Percentiles rank a stretch among this genome's conserved stretches.
Conservation (phyloP, 2,797 vertebrate genomes). For the Simalia tracyae region DNA sequence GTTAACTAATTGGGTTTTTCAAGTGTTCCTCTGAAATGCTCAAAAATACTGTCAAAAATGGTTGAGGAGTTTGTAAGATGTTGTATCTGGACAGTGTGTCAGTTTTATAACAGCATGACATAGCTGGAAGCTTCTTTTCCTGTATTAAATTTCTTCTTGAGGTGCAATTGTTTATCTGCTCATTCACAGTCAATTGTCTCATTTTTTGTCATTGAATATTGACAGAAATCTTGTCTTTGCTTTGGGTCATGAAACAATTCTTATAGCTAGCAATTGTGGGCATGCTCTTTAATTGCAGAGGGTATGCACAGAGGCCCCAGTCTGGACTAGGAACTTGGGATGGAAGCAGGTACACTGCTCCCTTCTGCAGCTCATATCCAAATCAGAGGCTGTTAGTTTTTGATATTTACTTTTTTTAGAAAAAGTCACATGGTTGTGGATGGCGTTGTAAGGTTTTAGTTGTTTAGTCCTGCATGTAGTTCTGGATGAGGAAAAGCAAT, state of each 20-base stretch:
- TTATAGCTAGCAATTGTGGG: not conserved
- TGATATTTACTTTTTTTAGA: not conserved
- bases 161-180: not conserved
- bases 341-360: too few relatives aligned
- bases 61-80: not conserved
- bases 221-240: not conserved
- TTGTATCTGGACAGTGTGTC: not conserved
- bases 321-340: too few relatives aligned
- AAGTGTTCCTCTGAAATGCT: not conserved
- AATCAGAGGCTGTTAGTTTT: not conserved
- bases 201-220: not conserved
- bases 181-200: not conserved
- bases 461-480: not conserved
- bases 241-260: not conserved
- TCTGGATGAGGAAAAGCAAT: not conserved
- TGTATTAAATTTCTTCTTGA: not conserved
- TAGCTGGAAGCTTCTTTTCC: not conserved
- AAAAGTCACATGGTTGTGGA: not conserved
- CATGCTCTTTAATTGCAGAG: not conserved
- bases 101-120: not conserved
- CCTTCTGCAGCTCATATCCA: not conserved
- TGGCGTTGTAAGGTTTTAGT: not conserved
- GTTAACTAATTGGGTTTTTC: not conserved
- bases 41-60: not conserved
- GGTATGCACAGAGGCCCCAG: not conserved